These are phyloP conservation scores for Teleopsis dalmanni DNA, from an alignment of 1,140 invertebrate species.

Conservation along the genomic window DNA sequence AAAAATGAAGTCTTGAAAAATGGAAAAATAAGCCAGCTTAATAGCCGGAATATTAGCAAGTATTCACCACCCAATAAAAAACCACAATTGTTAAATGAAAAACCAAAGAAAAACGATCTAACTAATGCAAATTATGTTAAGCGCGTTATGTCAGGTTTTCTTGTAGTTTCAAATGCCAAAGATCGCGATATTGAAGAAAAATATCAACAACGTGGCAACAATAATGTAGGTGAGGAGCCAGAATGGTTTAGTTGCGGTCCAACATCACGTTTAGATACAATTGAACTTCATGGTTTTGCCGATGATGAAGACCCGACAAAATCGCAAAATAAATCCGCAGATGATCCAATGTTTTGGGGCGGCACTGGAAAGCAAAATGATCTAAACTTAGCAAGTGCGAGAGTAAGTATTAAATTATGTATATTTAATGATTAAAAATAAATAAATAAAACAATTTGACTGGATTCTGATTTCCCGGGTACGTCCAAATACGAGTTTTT, in stretches of 20 bases:
- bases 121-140: constrained; percentile 41
- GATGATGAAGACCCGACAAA: constrained; percentile 30
- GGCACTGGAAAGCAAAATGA: too few species aligned
- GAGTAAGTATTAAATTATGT: too few species aligned
- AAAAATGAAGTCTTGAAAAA: background rate
- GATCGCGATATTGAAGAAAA: constrained; percentile 29
- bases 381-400: too few species aligned
- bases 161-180: constrained; percentile 36
- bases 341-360: too few species aligned
- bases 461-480: too few species aligned
- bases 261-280: constrained; percentile 36
- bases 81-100: background rate
- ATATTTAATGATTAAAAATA: too few species aligned
- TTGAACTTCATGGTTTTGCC: constrained; percentile 38
- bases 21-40: background rate
- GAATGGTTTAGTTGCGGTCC: constrained; percentile 42
- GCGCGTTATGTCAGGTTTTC: constrained; percentile 35
- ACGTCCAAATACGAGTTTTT: too few species aligned
- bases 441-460: too few species aligned
- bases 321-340: too few species aligned
- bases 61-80: background rate
- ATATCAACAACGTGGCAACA: constrained; percentile 26
- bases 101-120: background rate
- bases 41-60: background rate
- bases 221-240: constrained; percentile 34